Conservation (phyloP, 2,888 invertebrate genomes). For the Agrochola litura region DNA sequence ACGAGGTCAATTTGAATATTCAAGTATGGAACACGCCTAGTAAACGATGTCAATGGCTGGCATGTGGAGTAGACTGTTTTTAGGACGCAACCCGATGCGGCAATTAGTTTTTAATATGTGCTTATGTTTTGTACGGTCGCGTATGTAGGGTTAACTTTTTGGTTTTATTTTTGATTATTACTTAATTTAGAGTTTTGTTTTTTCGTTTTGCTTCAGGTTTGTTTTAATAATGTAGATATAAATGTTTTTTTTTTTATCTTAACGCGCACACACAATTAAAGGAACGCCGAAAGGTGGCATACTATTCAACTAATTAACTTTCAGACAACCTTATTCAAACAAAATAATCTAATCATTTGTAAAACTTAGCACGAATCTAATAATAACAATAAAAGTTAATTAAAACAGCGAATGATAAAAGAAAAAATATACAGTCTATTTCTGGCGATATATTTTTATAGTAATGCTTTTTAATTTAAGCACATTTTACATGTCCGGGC, state of each 20-base stretch:
- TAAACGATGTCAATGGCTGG: slow-evolving; percentile 79
- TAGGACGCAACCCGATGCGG: slow-evolving; percentile 50
- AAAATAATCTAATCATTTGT: slow-evolving; percentile 41
- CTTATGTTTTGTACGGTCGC: slow-evolving; percentile 43
- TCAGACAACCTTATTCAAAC: slow-evolving; percentile 27
- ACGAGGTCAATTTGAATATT: slow-evolving; percentile 85
- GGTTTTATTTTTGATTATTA: slow-evolving; percentile 4
- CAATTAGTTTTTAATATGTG: slow-evolving; percentile 65
- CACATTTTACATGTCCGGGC: slow-evolving; percentile 48
- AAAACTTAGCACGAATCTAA: slow-evolving; percentile 34
- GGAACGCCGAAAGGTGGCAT: neutral
- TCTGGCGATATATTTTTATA: slow-evolving; percentile 24
- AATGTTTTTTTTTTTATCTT: neutral
- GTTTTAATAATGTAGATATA: neutral
- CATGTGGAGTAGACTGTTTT: slow-evolving; percentile 64
- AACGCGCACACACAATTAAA: neutral
- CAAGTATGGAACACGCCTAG: slow-evolving; percentile 81
- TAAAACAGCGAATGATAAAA: slow-evolving; percentile 21
- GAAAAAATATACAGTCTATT: slow-evolving; percentile 25
- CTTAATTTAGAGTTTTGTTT: slow-evolving; percentile 13
- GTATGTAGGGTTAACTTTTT: slow-evolving; percentile 43
- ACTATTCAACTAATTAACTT: slow-evolving; percentile 15
- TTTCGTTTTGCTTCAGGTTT: neutral
- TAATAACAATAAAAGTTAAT: slow-evolving; percentile 40
- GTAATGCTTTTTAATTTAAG: slow-evolving; percentile 49